Evolutionary conservation across 2,888 invertebrate species (phyloP).

Genomic region (Micoletzkya japonica): DNA sequence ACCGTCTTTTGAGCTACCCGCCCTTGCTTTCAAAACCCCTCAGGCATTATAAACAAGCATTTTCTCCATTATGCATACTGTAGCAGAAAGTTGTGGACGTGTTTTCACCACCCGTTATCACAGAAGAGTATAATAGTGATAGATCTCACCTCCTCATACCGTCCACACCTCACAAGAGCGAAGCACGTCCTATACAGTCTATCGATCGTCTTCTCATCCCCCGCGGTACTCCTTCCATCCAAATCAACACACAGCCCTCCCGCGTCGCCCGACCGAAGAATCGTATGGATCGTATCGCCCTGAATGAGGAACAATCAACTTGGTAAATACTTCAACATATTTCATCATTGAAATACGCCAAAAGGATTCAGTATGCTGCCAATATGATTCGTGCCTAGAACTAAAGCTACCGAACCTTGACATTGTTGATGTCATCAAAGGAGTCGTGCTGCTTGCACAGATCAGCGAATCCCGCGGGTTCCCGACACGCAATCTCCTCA

Average conservation of each 20-base stretch:
- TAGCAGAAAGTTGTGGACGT: too few relatives aligned
- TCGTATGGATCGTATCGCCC: slow-evolving; percentile 14
- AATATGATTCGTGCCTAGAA: too few relatives aligned
- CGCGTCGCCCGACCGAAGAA: not conserved
- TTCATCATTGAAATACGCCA: not conserved
- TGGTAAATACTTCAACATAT: too few relatives aligned
- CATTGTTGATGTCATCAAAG: slow-evolving; percentile 1
- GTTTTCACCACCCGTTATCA: not conserved
- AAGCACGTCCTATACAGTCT: slow-evolving; percentile 16
- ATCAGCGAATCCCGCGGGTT: slow-evolving; percentile 19
- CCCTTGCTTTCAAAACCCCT: too few relatives aligned
- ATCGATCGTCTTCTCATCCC: slow-evolving; percentile 6
- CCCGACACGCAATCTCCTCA: slow-evolving; percentile 11
- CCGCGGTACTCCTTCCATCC: slow-evolving; percentile 2
- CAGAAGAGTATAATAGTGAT: not conserved
- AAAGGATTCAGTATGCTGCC: too few relatives aligned
- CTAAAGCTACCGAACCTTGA: slow-evolving; percentile 7
- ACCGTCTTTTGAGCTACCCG: too few relatives aligned
- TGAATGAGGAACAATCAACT: too few relatives aligned
- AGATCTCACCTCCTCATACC: slow-evolving; percentile 3
- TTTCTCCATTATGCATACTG: too few relatives aligned
- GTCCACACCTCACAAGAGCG: slow-evolving; percentile 25
- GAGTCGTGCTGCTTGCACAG: slow-evolving; percentile 8
- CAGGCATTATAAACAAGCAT: too few relatives aligned
- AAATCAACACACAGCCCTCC: slow-evolving; percentile 12